phyloP scores from a whole-genome alignment of 2,113 vertebrate species.

The Scatophagus argus region DNA sequence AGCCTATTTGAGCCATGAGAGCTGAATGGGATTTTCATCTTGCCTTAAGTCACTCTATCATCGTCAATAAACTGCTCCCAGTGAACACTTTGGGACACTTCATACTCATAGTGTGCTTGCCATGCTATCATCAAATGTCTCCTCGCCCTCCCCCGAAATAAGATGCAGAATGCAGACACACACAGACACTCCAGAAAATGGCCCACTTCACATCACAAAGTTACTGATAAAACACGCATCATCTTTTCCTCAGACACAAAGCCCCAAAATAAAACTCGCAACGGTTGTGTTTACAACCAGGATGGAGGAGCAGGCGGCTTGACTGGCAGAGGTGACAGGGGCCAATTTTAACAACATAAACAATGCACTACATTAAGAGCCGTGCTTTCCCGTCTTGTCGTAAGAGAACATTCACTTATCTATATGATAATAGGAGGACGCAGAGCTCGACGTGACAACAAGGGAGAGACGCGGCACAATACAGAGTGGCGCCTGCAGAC shows the following conservation, averaged over 20 bases:
- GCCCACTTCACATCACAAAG: conserved; percentile 3
- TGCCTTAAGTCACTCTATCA: conserved; percentile 1
- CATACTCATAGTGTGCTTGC: too few species aligned
- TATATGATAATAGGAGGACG: conserved; percentile 82
- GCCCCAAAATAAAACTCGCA: conserved; percentile 20
- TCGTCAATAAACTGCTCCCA: neutral
- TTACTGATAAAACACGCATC: conserved; percentile 7
- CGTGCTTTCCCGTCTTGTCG: conserved; percentile 45
- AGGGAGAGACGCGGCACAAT: conserved; percentile 71
- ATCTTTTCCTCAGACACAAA: conserved; percentile 8
- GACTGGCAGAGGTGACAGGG: conserved; percentile 57
- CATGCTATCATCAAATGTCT: neutral
- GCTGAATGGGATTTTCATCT: neutral
- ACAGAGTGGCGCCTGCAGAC: conserved; percentile 64
- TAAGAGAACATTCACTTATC: conserved; percentile 81
- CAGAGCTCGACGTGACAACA: conserved; percentile 71
- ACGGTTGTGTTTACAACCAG: conserved; percentile 43
- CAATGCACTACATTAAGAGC: conserved; percentile 72
- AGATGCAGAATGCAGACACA: neutral
- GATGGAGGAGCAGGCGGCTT: conserved; percentile 37
- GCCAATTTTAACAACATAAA: conserved; percentile 61
- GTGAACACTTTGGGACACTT: neutral
- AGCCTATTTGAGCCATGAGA: conserved; percentile 13
- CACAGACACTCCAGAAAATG: neutral
- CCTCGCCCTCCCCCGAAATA: neutral